Percentiles rank a stretch among this genome's conserved stretches.
Conservation (phyloP, 1,140 invertebrate species). For the Magallana angulata region DNA sequence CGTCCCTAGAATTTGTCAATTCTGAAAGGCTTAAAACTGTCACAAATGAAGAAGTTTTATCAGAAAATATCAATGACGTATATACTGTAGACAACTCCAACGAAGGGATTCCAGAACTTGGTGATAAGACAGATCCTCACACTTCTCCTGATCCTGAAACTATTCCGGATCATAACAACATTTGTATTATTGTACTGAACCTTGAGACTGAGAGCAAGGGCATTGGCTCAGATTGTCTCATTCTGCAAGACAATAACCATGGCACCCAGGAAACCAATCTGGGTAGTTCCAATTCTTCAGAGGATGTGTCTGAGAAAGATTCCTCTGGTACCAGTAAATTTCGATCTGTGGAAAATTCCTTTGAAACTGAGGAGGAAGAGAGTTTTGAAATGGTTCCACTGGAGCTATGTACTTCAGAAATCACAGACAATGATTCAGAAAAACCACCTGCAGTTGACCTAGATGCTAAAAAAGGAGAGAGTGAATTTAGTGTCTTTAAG, state of each 20-base stretch:
- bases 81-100: too few relatives aligned
- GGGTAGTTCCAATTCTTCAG: background rate
- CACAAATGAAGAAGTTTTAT: too few relatives aligned
- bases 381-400: slow-evolving; percentile 9
- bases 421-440: background rate
- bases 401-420: background rate
- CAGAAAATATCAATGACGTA: too few relatives aligned
- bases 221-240: background rate
- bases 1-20: too few relatives aligned
- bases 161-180: background rate
- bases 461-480: background rate
- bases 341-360: background rate
- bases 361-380: background rate
- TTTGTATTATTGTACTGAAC: background rate
- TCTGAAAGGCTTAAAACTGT: too few relatives aligned
- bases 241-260: background rate
- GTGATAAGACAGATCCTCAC: too few relatives aligned
- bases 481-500: background rate
- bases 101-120: too few relatives aligned
- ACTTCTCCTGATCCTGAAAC: background rate
- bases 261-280: background rate
- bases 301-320: background rate
- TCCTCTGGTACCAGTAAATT: background rate
- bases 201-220: background rate
- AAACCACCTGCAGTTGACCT: background rate